These are phyloP conservation scores for Oscheius onirici DNA, from an alignment of 2,888 invertebrate species.

Conservation along the genomic window DNA sequence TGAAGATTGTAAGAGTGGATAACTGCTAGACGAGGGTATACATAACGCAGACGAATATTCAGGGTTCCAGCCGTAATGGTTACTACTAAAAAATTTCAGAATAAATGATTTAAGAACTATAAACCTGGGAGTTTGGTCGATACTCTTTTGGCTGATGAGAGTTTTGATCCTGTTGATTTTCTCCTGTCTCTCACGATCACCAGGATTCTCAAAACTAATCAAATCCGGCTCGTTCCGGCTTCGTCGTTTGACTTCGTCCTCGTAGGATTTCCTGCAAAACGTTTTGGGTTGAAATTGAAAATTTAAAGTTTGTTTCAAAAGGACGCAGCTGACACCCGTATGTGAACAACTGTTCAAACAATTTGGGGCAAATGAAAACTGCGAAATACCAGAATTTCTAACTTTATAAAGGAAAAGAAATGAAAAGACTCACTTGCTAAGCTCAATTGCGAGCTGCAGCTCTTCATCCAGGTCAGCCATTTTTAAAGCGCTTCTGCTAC, in stretches of 20 bases:
- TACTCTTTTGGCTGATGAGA: constrained; percentile 40
- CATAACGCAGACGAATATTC: neutral
- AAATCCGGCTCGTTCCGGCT: constrained; percentile 36
- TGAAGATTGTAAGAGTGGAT: constrained; percentile 8
- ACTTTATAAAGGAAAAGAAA: too few relatives aligned
- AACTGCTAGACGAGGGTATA: constrained; percentile 12
- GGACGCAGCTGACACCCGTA: constrained; percentile 6
- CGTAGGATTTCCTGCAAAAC: constrained; percentile 46
- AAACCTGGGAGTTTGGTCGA: constrained; percentile 12
- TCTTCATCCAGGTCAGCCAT: constrained; percentile 46
- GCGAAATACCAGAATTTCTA: too few relatives aligned
- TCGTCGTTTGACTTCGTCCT: constrained; percentile 43
- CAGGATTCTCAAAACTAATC: constrained; percentile 50
- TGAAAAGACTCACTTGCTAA: constrained; percentile 42
- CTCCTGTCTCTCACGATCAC: constrained; percentile 43
- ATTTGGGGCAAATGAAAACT: neutral
- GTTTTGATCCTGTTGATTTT: constrained; percentile 55
- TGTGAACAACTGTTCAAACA: constrained; percentile 29
- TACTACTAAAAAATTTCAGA: neutral
- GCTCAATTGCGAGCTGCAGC: constrained; percentile 47
- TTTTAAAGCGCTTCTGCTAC: too few relatives aligned
- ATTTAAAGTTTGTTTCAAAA: too few relatives aligned
- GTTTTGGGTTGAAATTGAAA: neutral
- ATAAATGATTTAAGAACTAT: neutral
- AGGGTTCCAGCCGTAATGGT: constrained; percentile 8